A percentile compares a stretch with the other conserved stretches of the same genome.
phyloP scores from a whole-genome alignment of 2,888 invertebrate species.

The Dimorphilus gyrociliatus region DNA sequence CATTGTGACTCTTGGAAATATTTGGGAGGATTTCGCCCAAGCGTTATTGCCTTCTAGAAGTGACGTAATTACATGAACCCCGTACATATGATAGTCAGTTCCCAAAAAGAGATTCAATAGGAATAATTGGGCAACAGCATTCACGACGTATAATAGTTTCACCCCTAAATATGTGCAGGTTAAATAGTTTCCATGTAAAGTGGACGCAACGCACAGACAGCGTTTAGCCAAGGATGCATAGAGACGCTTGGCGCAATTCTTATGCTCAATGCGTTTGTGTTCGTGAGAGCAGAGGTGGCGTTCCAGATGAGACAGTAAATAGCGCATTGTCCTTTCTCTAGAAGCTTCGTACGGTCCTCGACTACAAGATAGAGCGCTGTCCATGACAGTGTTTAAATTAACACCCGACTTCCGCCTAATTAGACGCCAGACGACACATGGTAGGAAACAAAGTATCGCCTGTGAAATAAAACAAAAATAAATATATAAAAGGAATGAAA shows the following conservation, averaged over 20 bases:
- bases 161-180: constrained; percentile 34
- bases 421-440: constrained; percentile 40
- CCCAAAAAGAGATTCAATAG: constrained; percentile 39
- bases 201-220: constrained; percentile 32
- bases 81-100: constrained; percentile 29
- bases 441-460: constrained; percentile 40
- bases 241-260: constrained; percentile 24
- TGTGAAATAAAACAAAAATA: constrained; percentile 13
- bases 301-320: constrained; percentile 38
- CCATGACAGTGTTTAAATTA: constrained; percentile 34
- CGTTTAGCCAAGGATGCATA: constrained; percentile 26
- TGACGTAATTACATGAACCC: constrained; percentile 39
- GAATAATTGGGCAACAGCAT: constrained; percentile 38
- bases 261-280: constrained; percentile 17
- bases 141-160: constrained; percentile 34
- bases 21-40: constrained; percentile 22
- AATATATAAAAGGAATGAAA: background rate
- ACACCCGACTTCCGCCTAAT: constrained; percentile 40
- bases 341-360: constrained; percentile 31
- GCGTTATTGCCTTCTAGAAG: constrained; percentile 29
- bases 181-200: constrained; percentile 39
- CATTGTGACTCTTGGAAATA: constrained; percentile 31
- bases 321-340: constrained; percentile 37
- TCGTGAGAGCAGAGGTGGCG: constrained; percentile 35
- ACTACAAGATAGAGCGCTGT: constrained; percentile 26